Conservation (phyloP, 2,797 vertebrate species). For the Phoxinus dragarum region DNA sequence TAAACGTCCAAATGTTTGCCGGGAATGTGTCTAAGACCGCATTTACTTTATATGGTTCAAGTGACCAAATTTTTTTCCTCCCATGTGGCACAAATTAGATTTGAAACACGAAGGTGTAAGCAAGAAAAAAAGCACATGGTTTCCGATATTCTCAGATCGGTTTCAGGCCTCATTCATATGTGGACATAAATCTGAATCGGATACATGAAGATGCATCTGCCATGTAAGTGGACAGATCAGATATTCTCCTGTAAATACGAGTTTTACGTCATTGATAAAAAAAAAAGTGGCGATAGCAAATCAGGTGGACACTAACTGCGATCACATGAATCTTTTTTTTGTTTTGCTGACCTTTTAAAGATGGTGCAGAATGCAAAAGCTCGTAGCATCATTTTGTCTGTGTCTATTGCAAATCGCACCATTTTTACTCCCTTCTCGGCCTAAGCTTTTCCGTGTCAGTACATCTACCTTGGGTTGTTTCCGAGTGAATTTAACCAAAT, state of each 20-base stretch:
- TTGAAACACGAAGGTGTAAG: not conserved
- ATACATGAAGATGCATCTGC: not conserved
- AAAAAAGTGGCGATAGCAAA: not conserved
- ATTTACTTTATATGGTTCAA: not conserved
- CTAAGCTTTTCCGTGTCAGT: not conserved
- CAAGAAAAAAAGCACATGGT: not conserved
- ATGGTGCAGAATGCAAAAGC: not conserved
- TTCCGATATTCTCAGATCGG: not conserved
- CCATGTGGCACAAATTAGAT: not conserved
- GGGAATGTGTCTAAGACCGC: not conserved
- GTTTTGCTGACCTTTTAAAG: not conserved
- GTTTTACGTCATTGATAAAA: not conserved
- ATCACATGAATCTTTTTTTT: not conserved
- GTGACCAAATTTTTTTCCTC: not conserved
- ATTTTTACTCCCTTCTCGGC: not conserved
- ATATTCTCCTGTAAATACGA: not conserved
- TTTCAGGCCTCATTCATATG: not conserved
- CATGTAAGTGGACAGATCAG: not conserved
- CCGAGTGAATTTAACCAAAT: not conserved
- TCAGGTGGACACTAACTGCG: not conserved
- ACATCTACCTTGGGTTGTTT: not conserved
- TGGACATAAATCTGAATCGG: not conserved
- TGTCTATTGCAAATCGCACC: not conserved
- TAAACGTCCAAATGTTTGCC: too few relatives aligned
- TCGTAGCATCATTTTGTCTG: not conserved